Evolutionary conservation across 2,888 invertebrate genomes (phyloP).

Genomic region (Cantharis rufa): DNA sequence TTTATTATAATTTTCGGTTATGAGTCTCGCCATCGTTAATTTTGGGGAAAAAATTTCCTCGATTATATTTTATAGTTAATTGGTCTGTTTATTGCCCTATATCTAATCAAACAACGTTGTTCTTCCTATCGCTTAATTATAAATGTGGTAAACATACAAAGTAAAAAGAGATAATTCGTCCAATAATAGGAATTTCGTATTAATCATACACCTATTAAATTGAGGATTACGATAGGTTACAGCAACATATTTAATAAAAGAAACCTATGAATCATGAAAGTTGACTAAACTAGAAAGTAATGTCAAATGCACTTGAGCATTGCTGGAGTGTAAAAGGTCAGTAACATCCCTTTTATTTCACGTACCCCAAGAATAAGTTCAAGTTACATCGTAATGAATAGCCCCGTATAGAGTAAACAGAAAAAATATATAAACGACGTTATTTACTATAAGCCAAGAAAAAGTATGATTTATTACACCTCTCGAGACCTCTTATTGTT

Average conservation of each 20-base stretch:
- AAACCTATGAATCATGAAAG: background rate
- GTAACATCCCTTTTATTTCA: constrained; percentile 23
- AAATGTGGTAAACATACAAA: background rate
- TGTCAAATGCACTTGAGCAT: background rate
- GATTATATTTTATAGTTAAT: background rate
- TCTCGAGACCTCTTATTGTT: constrained; percentile 52
- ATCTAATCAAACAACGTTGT: background rate
- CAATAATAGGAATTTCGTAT: background rate
- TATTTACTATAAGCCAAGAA: constrained; percentile 44
- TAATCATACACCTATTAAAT: background rate
- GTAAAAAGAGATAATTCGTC: background rate
- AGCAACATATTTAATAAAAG: background rate
- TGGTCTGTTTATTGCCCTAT: background rate
- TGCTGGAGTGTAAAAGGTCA: background rate
- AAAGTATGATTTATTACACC: constrained; percentile 54
- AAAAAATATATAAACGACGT: constrained; percentile 43
- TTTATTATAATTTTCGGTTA: background rate
- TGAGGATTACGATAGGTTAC: background rate
- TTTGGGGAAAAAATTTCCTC: background rate
- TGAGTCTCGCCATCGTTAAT: background rate
- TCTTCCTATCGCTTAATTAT: background rate
- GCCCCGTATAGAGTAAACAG: constrained; percentile 43
- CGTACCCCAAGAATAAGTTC: constrained; percentile 38
- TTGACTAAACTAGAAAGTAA: background rate
- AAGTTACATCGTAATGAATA: constrained; percentile 47